Evolutionary conservation across 2,113 vertebrate species (phyloP).

Genomic region (Aythya baeri): DNA sequence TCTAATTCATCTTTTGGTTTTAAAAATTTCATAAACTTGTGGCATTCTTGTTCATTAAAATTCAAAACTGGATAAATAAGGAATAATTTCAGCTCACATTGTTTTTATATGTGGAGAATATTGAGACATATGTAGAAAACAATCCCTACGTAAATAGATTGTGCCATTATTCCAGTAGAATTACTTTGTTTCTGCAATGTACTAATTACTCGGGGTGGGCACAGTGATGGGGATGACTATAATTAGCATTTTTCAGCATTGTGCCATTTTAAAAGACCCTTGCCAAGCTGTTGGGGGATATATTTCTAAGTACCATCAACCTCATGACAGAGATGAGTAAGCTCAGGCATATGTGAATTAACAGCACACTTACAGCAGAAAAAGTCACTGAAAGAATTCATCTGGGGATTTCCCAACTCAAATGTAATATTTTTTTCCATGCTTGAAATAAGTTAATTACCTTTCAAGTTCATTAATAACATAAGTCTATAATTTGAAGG

Average conservation of each 20-base stretch:
- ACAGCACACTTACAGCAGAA: neutral
- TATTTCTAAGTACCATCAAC: neutral
- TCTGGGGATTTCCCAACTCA: neutral
- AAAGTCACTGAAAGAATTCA: neutral
- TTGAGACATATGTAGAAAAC: conserved; percentile 5
- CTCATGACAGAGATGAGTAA: neutral
- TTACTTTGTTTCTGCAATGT: neutral
- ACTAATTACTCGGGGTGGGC: neutral
- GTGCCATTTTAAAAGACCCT: neutral
- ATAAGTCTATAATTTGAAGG: neutral
- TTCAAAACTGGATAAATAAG: conserved; percentile 35
- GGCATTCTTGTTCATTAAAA: conserved; percentile 27
- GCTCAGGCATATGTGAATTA: neutral
- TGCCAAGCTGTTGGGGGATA: neutral
- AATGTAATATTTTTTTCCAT: neutral
- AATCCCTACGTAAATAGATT: conserved; percentile 46
- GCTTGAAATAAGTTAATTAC: neutral
- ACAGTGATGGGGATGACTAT: neutral
- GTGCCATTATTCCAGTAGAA: neutral
- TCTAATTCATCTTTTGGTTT: conserved; percentile 18
- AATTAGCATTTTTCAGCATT: neutral
- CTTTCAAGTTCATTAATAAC: neutral
- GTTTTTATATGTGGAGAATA: conserved; percentile 54
- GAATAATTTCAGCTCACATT: conserved; percentile 13
- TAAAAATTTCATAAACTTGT: conserved; percentile 9